Percentiles rank a stretch among this genome's conserved stretches.
These are phyloP conservation scores for Gymnobelideus leadbeateri DNA, from an alignment of 2,113 vertebrate species.

Conservation along the genomic window DNA sequence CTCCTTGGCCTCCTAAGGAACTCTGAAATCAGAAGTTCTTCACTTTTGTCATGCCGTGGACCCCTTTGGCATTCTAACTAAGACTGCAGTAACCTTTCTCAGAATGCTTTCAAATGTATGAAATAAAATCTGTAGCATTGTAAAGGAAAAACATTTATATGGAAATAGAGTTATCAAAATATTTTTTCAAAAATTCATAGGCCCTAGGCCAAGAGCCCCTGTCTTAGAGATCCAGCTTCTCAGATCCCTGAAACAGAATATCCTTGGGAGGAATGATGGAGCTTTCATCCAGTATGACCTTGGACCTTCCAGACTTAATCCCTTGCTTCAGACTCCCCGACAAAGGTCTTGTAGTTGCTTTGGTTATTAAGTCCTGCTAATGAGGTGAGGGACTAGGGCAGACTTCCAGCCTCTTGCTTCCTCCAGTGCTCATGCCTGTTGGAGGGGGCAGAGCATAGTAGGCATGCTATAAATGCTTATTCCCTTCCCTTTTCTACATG, in stretches of 20 bases:
- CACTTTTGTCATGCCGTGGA: not conserved
- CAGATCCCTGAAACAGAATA: not conserved
- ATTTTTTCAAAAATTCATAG: not conserved
- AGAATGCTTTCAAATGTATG: not conserved
- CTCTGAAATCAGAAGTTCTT: not conserved
- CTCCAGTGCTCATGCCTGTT: no score
- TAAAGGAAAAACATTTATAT: not conserved
- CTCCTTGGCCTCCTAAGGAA: not conserved
- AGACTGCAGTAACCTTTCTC: not conserved
- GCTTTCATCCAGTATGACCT: slow-evolving; percentile 43
- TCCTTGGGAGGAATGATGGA: slow-evolving; percentile 43
- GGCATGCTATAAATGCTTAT: no score
- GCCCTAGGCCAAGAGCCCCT: not conserved
- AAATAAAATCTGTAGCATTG: not conserved
- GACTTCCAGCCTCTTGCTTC: not conserved
- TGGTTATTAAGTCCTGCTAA: slow-evolving; percentile 39
- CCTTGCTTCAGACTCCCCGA: slow-evolving; percentile 52
- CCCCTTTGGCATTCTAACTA: not conserved
- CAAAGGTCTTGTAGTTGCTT: slow-evolving; percentile 67
- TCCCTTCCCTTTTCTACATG: no score
- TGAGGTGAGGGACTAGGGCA: slow-evolving; percentile 43
- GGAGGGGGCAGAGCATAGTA: not conserved
- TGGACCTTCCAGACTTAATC: slow-evolving; percentile 71
- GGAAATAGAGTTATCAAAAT: not conserved
- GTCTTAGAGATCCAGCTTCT: not conserved